Evolutionary conservation across 2,797 vertebrate species (phyloP).

Genomic region (Tenualosa ilisha): DNA sequence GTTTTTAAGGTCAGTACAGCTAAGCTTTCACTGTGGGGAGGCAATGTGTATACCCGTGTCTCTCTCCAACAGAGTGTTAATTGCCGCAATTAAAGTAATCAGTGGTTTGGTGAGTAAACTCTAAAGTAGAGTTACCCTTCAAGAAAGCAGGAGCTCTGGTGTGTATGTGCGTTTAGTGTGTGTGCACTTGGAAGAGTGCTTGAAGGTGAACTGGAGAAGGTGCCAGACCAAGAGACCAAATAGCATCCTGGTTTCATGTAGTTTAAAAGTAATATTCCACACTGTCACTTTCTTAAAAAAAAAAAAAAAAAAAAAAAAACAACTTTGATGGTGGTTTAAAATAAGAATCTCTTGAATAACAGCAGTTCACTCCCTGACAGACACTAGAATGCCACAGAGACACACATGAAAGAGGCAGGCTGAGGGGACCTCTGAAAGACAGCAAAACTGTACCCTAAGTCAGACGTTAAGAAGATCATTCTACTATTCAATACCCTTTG

Average conservation of each 20-base stretch:
- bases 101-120: constrained; percentile 76
- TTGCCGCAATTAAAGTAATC: constrained; percentile 81
- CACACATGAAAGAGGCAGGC: background rate
- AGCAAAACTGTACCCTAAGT: background rate
- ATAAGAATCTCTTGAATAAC: background rate
- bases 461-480: background rate
- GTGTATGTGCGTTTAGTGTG: background rate
- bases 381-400: background rate
- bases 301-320: too few species aligned
- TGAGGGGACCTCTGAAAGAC: background rate
- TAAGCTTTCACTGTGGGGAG: background rate
- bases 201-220: background rate
- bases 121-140: constrained; percentile 2
- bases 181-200: background rate
- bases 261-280: background rate
- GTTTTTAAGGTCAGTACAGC: constrained; percentile 25
- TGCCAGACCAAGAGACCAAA: background rate
- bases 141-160: background rate
- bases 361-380: background rate
- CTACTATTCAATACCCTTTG: background rate
- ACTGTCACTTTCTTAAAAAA: background rate
- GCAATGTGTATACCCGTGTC: constrained; percentile 61
- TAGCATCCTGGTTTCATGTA: background rate
- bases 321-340: background rate
- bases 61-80: constrained; percentile 76